Evolutionary conservation across 2,113 vertebrate genomes (phyloP).

Genomic region (Physeter macrocephalus): DNA sequence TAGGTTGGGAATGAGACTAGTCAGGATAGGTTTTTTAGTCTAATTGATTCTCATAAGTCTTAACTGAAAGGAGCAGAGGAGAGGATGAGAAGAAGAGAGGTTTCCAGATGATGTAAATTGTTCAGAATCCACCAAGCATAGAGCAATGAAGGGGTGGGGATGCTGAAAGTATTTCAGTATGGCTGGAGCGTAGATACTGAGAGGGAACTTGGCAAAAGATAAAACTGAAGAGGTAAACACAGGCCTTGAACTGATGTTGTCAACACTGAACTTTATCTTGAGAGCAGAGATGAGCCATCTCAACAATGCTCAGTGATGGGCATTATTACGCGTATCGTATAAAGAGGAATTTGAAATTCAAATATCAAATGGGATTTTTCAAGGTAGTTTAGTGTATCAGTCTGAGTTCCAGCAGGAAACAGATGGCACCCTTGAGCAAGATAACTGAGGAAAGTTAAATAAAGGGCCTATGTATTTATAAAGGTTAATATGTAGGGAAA

Average conservation of each 20-base stretch:
- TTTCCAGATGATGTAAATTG: background rate
- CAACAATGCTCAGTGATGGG: background rate
- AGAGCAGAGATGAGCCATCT: background rate
- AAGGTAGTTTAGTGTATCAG: background rate
- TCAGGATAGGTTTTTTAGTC: background rate
- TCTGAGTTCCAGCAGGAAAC: background rate
- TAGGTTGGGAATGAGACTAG: background rate
- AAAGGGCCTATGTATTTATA: background rate
- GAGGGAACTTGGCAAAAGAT: background rate
- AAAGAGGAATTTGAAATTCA: background rate
- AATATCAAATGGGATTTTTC: background rate
- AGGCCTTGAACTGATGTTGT: background rate
- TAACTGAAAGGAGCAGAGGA: background rate
- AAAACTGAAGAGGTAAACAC: background rate
- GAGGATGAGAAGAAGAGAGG: background rate
- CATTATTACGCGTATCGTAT: background rate
- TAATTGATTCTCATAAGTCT: background rate
- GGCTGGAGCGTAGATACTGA: background rate
- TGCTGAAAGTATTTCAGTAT: background rate
- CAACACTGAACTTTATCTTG: background rate
- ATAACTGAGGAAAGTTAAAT: background rate
- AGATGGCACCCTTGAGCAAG: background rate
- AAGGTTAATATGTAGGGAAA: background rate
- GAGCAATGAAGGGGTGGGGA: background rate
- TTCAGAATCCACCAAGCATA: background rate